Evolutionary conservation across 1,140 invertebrate genomes (phyloP), one percentile per base, ranked within the genome.

Genomic region (Sarcophaga peregrina): DNA sequence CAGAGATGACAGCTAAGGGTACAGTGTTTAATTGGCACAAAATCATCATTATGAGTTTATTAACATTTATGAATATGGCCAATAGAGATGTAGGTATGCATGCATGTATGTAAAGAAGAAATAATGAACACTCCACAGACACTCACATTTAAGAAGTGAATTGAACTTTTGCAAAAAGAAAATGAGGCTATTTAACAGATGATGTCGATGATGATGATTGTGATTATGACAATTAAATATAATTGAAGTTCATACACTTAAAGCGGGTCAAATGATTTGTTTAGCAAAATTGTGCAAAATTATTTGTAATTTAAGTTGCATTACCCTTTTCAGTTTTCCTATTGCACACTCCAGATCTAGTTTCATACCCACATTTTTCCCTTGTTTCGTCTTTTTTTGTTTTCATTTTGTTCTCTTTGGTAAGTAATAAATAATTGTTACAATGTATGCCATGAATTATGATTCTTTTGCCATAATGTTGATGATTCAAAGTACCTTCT

Each of bases 1-100:
- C 74, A 76, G 46, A 76, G 45, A 47, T 76, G 74, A 76, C 74
- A 76, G 74, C 74, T 76, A 50, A 50, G 74, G 74, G 74, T 50
- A 68, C 20, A 37, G 62, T 68, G 62, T 68, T 68, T 68, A 68
- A 68, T 68, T 68, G 62, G 62, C 17, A 68, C 62, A 68, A 68
- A 68, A 68, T 68, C n/a, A 68, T 68, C 62, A 68, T 68, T 68
- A 68, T 68, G 62, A 68, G 62, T 68, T 68, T 68, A 68, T 68
- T 68, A 68, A 68, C 62, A 68, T 68, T 68, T 68, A 25, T 37
- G 25, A 37, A 37, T 37, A 37, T 37, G 25, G 25, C 25, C 25
- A 37, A 20, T 68, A 68, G 0, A 6, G 15, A 62, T 37, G 25
- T 37, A 37, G 1, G 15, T 62, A 62, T 68, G 62, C 3, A 52